Evolutionary conservation across 2,888 invertebrate species (phyloP).

Genomic region (Sinopyrophorus schimmeli): DNA sequence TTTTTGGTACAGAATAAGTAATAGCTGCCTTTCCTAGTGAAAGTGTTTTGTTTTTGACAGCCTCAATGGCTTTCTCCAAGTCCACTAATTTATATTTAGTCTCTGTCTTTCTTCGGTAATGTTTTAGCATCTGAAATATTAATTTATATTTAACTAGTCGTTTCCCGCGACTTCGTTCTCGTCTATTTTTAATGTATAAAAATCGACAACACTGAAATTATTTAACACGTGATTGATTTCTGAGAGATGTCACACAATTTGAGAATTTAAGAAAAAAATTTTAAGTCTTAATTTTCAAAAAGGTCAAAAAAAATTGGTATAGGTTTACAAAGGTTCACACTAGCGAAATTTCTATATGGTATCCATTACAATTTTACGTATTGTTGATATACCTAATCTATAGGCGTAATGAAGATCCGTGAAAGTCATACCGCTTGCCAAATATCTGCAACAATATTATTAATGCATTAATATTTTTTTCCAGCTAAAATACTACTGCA

Average conservation of each 20-base stretch:
- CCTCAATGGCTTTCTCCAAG: constrained; percentile 19
- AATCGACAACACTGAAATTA: no score
- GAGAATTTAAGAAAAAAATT: no score
- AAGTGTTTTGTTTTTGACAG: constrained; percentile 25
- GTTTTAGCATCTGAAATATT: constrained; percentile 26
- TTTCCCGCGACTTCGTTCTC: no score
- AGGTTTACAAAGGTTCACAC: no score
- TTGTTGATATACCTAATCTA: constrained; percentile 44
- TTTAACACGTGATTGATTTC: no score
- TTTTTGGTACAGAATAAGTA: no score
- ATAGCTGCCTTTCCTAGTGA: constrained; percentile 7
- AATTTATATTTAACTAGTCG: no score
- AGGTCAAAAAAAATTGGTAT: no score
- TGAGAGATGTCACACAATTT: no score
- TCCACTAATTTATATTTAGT: constrained; percentile 26
- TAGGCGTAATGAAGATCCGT: constrained; percentile 43
- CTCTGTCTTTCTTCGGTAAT: constrained; percentile 25
- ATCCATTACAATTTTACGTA: constrained; percentile 42
- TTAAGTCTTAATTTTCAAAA: no score
- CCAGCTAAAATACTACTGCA: constrained; percentile 6
- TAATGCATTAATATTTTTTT: constrained; percentile 24
- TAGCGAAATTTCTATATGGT: no score
- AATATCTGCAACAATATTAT: constrained; percentile 42
- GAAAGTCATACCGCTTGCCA: constrained; percentile 41
- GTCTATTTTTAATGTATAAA: no score